These are phyloP conservation scores for Biston betularia DNA, from an alignment of 2,888 invertebrate genomes.

Conservation along the genomic window DNA sequence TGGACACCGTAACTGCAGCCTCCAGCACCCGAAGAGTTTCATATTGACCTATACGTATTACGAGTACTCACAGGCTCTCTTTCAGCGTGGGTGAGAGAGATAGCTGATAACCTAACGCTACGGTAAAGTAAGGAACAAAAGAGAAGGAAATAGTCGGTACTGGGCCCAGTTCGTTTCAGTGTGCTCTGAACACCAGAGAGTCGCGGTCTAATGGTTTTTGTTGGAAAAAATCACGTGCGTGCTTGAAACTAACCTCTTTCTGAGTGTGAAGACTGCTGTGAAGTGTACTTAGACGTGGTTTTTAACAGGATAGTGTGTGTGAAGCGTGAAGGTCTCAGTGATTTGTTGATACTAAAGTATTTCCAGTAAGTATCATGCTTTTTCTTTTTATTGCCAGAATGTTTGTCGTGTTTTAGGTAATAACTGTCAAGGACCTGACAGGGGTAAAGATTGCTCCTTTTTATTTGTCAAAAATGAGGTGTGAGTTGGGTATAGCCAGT, in stretches of 20 bases:
- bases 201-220: slow-evolving; percentile 61
- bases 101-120: slow-evolving; percentile 45
- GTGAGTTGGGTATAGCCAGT: background rate
- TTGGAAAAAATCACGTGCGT: slow-evolving; percentile 58
- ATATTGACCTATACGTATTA: slow-evolving; percentile 86
- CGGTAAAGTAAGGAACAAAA: slow-evolving; percentile 53
- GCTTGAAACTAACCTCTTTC: slow-evolving; percentile 42
- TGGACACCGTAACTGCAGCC: slow-evolving; percentile 81
- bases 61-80: slow-evolving; percentile 76
- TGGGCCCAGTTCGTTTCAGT: slow-evolving; percentile 78
- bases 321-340: slow-evolving; percentile 18
- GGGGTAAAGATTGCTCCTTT: slow-evolving; percentile 23
- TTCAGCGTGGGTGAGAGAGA: slow-evolving; percentile 74
- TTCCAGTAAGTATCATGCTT: slow-evolving; percentile 24
- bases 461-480: slow-evolving; percentile 24
- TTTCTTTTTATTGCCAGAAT: slow-evolving; percentile 11
- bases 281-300: slow-evolving; percentile 16
- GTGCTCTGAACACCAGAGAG: slow-evolving; percentile 68
- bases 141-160: slow-evolving; percentile 62
- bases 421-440: slow-evolving; percentile 24
- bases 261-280: slow-evolving; percentile 41
- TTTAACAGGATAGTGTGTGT: slow-evolving; percentile 21
- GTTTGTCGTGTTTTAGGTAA: slow-evolving; percentile 18
- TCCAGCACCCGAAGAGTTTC: slow-evolving; percentile 84
- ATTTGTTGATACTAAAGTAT: slow-evolving; percentile 2